phyloP scores from a whole-genome alignment of 2,888 invertebrate species.

The Digitonthophagus gazella region DNA sequence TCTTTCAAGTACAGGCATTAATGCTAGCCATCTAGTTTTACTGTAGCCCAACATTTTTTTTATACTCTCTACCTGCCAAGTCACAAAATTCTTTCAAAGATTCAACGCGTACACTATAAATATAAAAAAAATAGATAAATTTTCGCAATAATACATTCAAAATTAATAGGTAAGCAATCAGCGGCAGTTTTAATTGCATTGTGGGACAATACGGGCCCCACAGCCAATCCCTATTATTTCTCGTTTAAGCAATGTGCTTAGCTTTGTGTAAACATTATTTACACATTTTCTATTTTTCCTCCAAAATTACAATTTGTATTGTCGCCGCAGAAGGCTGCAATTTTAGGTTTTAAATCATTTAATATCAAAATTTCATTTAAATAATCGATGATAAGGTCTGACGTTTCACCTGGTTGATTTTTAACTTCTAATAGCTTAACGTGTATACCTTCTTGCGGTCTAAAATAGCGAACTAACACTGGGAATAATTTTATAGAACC shows the following conservation, averaged over 20 bases:
- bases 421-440: conserved; percentile 33
- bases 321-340: conserved; percentile 32
- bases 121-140: conserved; percentile 29
- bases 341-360: conserved; percentile 37
- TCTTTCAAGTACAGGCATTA: conserved; percentile 36
- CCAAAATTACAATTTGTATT: conserved; percentile 38
- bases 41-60: conserved; percentile 31
- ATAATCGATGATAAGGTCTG: conserved; percentile 34
- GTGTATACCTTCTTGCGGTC: conserved; percentile 30
- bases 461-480: conserved; percentile 37
- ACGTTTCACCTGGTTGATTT: conserved; percentile 35
- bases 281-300: conserved; percentile 32
- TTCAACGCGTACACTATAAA: conserved; percentile 38
- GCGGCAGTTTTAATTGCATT: too few species aligned
- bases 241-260: conserved; percentile 32
- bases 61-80: conserved; percentile 33
- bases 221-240: conserved; percentile 34
- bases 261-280: conserved; percentile 37
- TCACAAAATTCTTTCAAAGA: conserved; percentile 33
- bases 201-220: conserved; percentile 33
- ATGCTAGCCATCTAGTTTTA: conserved; percentile 36
- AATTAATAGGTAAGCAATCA: conserved; percentile 32
- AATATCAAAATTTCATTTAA: conserved; percentile 37
- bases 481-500: too few species aligned
- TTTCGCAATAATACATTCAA: conserved; percentile 9